Base-by-base conservation (phyloP, 2,888 invertebrate species). In the Harpagoxenus sublaevis region DNA sequence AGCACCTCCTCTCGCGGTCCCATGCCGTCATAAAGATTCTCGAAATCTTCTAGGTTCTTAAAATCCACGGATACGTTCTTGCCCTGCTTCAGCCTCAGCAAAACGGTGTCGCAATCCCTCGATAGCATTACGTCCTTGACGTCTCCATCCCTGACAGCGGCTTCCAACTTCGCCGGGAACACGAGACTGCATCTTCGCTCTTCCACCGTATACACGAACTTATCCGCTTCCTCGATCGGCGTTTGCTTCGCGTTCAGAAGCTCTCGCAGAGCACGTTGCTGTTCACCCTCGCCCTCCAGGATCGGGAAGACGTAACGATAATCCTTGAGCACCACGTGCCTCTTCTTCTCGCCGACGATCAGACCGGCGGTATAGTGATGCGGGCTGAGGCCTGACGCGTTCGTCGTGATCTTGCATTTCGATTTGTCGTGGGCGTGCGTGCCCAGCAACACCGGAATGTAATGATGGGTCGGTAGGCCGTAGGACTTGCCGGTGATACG, bases 401-500 rank as follows among this genome's bases (percentile, higher is more conserved):
- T 96, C 9, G 97, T 75, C n/a, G 97, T 97, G 84, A 97, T 97
- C 92, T 96, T 96, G 93, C 97, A 97, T 93, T 96, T 96, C 23
- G 96, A 93, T 92, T 96, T 94, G 92, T 95, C 90, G 85, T 88
- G 88, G 90, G 94, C 92, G 92, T 95, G 89, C 88, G 94, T 93
- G 42, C 95, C 96, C 86, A 97, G 96, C 89, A 97, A 95, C 87
- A 97, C 97, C 93, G 97, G 97, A 95, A 97, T 97, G 96, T 97
- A 97, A 95, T 97, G 97, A 95, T 97, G 97, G 60, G 97, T 96
- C 66, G 97, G 97, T 81, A 97, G 95, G 48, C 97, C 97, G 88
- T 97, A 97, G 55, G 97, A 97, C 94, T 97, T 97, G 83, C 97
- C 97, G 71, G 97, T 98, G 91, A 98, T 97, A 90, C 97, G 96